Conservation (phyloP, 2,888 invertebrate species). For the Candidula unifasciata region DNA sequence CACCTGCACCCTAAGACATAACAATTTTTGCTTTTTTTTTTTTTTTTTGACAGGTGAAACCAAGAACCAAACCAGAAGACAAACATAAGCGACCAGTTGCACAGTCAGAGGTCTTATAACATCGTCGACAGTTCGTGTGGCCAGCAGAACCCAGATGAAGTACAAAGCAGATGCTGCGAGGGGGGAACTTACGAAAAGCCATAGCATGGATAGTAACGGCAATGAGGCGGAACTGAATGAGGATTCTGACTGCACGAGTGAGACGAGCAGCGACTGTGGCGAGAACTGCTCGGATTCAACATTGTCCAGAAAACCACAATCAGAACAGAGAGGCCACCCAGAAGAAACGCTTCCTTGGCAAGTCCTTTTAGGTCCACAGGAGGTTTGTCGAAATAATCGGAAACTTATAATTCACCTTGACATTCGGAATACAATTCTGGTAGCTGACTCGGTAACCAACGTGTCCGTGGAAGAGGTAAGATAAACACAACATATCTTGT, state of each 20-base stretch:
- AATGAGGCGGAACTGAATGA: neutral
- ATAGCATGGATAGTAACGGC: neutral
- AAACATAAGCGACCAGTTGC: neutral
- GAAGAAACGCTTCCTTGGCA: conserved; percentile 1
- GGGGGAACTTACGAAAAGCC: neutral
- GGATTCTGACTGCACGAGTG: neutral
- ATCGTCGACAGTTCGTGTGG: neutral
- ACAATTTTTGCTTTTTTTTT: no score
- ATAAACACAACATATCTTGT: neutral
- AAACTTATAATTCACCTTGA: conserved; percentile 77
- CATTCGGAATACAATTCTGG: conserved; percentile 76
- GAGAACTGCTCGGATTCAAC: neutral
- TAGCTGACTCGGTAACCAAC: conserved; percentile 75
- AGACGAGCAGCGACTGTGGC: neutral
- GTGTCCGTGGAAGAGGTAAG: conserved; percentile 68
- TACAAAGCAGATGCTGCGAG: neutral
- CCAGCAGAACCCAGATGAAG: conserved; percentile 2
- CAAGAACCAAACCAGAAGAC: neutral
- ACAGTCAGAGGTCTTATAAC: neutral
- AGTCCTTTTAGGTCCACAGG: neutral
- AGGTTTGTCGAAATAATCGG: conserved; percentile 57
- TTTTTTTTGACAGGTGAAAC: no score
- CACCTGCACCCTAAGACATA: no score
- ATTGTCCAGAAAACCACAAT: neutral
- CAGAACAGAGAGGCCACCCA: neutral